A percentile compares a stretch with the other conserved stretches of the same genome.
These are phyloP conservation scores for Chaetura pelagica DNA, from an alignment of 2,113 vertebrate species.

Conservation along the genomic window DNA sequence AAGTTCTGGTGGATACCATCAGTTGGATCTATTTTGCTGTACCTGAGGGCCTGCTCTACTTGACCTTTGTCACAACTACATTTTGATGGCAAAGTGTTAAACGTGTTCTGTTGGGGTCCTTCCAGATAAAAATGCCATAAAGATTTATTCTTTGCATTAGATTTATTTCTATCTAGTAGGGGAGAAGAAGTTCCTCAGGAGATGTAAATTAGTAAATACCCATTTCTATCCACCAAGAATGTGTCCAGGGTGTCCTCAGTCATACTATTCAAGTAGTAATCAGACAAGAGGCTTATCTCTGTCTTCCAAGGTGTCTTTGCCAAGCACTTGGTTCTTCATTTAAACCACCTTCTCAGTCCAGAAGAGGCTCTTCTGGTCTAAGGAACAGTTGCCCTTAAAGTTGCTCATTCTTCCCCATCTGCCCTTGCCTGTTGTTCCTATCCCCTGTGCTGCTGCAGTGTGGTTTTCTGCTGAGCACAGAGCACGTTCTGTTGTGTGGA, in stretches of 20 bases:
- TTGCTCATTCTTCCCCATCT: rapidly evolving
- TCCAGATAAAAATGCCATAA: not conserved
- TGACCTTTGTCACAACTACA: rapidly evolving
- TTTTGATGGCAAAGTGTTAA: not conserved
- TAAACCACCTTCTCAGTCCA: not conserved
- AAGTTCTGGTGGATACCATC: not conserved
- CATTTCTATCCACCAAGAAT: not conserved
- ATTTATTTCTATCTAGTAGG: not conserved
- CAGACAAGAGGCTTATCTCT: not conserved
- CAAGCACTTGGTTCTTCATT: not conserved
- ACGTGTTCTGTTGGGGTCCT: not conserved
- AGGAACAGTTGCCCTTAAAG: not conserved
- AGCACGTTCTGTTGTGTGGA: not conserved
- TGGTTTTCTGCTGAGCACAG: not conserved
- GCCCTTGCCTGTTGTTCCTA: not conserved
- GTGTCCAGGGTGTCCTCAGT: not conserved
- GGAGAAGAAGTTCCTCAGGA: not conserved
- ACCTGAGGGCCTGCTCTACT: not conserved
- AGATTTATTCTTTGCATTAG: not conserved
- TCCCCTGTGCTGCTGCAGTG: not conserved
- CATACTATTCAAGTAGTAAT: not conserved
- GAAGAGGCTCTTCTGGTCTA: not conserved
- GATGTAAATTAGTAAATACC: not conserved
- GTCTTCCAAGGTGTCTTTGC: not conserved
- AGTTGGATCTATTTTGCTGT: not conserved